Evolutionary conservation across 1,140 invertebrate species (phyloP), one percentile per base, ranked within the genome.

Genomic region (Pseudomyrmex gracilis): DNA sequence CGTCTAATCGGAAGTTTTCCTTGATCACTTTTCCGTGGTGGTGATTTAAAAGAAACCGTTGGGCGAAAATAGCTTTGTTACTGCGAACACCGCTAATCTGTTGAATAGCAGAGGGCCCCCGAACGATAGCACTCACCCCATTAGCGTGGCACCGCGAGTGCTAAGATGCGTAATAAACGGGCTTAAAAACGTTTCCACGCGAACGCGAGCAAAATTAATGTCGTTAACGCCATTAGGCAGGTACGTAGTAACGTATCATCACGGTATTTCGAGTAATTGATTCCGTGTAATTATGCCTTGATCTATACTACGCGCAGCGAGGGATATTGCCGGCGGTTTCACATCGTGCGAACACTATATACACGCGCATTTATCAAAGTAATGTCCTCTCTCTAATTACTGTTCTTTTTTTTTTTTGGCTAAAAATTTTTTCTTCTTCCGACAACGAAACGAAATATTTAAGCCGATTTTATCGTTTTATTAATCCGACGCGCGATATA

Each of bases 401-500:
- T 76, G n/a, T 77, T 77, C n/a, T 76, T 76, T 76, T 34, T 34
- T 5, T 34, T 34, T 34, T 34, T 34, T 7, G 5, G 15, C 10
- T 51, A 22, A 17, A n/a, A 51, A 66, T 2, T 20, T 76, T 53
- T 77, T 77, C 67, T 67, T 24, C 17, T 67, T 67, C 15, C 5
- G 73, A 67, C 43, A 20, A 12, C 12, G 13, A 66, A 55, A 77
- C 61, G 10, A 24, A 4, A 77, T 43, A 8, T 77, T 66, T 55
- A 67, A 77, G 73, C 47, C 61, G 73, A 77, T 77, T 77, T 77
- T 13, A 9, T n/a, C 4, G 24, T 24, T n/a, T 77, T 77, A 77
- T 77, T 43, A 77, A 77, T 77, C 73, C 61, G 34, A 34, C n/a
- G 45, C n/a, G 24, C 64, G 67, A 77, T 77, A 77, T 77, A 77